phyloP scores from a whole-genome alignment of 1,140 invertebrate species.

The Drosophila yakuba region DNA sequence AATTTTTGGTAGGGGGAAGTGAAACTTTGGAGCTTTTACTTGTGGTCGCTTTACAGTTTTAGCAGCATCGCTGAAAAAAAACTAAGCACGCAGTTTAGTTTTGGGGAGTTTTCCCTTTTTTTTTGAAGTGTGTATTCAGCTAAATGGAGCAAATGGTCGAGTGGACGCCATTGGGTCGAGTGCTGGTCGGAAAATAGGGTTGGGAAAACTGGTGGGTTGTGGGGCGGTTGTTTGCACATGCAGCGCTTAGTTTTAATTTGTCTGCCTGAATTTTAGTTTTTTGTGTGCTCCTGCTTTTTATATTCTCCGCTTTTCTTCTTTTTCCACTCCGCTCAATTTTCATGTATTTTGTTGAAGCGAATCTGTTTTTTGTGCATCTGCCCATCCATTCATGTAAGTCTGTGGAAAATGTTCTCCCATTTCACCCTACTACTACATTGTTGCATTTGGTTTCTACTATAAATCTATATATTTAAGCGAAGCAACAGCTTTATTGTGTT shows the following conservation, averaged over 20 bases:
- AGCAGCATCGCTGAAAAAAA: constrained; percentile 61
- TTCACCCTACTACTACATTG: constrained; percentile 47
- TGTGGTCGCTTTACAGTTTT: constrained; percentile 64
- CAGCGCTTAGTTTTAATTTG: constrained; percentile 81
- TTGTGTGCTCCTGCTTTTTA: constrained; percentile 30
- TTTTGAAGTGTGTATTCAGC: constrained; percentile 47
- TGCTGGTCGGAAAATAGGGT: constrained; percentile 15
- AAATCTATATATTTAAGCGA: constrained; percentile 27
- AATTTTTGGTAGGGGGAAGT: constrained; percentile 21
- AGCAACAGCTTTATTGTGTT: constrained; percentile 68
- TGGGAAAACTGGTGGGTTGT: neutral
- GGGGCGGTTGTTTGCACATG: constrained; percentile 70
- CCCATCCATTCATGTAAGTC: constrained; percentile 29
- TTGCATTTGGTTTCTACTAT: constrained; percentile 39
- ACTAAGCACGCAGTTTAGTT: constrained; percentile 57
- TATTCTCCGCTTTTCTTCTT: constrained; percentile 13
- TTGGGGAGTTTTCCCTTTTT: constrained; percentile 13
- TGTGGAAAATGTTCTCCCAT: constrained; percentile 42
- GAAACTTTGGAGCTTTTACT: constrained; percentile 38
- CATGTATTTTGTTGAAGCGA: constrained; percentile 61
- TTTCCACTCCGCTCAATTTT: constrained; percentile 19
- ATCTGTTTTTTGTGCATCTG: constrained; percentile 64
- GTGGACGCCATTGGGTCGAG: constrained; percentile 77
- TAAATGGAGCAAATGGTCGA: constrained; percentile 82
- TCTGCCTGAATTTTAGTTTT: constrained; percentile 65